Evolutionary conservation across 1,140 invertebrate genomes (phyloP).

Genomic region (Kradibia gibbosae): DNA sequence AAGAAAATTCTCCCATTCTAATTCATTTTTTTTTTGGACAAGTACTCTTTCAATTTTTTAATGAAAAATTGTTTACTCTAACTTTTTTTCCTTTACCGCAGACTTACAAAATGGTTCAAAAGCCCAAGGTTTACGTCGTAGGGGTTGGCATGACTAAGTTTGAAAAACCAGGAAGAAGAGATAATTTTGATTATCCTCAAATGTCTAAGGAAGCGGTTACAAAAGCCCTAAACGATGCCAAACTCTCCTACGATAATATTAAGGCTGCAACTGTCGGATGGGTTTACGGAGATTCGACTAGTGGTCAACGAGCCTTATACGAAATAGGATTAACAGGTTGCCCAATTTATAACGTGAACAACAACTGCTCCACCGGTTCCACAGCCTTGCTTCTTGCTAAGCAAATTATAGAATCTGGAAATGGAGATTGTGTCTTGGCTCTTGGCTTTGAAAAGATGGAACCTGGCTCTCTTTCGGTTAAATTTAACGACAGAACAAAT

Average conservation of each 20-base stretch:
- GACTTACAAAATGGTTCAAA: slow-evolving; percentile 67
- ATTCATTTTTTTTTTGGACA: too few relatives aligned
- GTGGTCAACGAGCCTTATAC: slow-evolving; percentile 95
- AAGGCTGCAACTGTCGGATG: slow-evolving; percentile 95
- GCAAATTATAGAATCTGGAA: slow-evolving; percentile 90
- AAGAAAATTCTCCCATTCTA: too few relatives aligned
- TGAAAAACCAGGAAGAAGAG: slow-evolving; percentile 88
- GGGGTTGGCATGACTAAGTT: slow-evolving; percentile 99
- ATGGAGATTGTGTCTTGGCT: slow-evolving; percentile 90
- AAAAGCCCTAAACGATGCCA: slow-evolving; percentile 91
- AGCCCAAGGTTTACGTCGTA: slow-evolving; percentile 86
- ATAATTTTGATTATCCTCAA: slow-evolving; percentile 92
- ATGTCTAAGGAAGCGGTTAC: slow-evolving; percentile 94
- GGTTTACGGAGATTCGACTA: slow-evolving; percentile 96
- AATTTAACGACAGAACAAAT: slow-evolving; percentile 91
- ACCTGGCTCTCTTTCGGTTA: slow-evolving; percentile 86
- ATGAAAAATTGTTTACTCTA: too few relatives aligned
- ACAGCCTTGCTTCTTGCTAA: slow-evolving; percentile 92
- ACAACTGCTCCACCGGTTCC: slow-evolving; percentile 97
- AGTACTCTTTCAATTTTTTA: too few relatives aligned
- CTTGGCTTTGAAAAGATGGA: slow-evolving; percentile 99
- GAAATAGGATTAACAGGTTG: slow-evolving; percentile 97
- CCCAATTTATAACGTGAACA: slow-evolving; percentile 98
- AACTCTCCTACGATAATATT: slow-evolving; percentile 84
- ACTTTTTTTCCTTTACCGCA: slow-evolving; percentile 15